Evolutionary conservation across 2,888 invertebrate species (phyloP).

Genomic region (Lysandra bellargus): DNA sequence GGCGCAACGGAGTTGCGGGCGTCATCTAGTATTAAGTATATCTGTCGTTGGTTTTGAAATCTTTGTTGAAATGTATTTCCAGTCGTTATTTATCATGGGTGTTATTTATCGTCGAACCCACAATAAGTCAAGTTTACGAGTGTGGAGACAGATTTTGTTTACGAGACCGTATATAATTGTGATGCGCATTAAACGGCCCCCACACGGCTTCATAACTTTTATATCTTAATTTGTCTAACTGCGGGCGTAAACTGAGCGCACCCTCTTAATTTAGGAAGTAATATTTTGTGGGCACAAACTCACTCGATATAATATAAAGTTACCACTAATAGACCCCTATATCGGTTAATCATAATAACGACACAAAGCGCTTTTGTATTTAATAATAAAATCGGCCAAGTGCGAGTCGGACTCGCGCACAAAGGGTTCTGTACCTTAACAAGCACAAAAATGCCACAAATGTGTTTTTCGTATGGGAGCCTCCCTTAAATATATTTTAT

Average conservation of each 20-base stretch:
- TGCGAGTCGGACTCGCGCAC: too few relatives aligned
- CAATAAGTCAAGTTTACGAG: conserved; percentile 7
- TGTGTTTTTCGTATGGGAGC: too few relatives aligned
- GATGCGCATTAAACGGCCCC: not conserved
- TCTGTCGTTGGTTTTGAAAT: not conserved
- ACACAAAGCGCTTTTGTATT: conserved; percentile 31
- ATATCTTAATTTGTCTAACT: conserved; percentile 19
- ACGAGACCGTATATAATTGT: conserved; percentile 7
- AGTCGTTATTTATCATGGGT: not conserved
- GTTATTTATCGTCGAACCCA: conserved; percentile 27
- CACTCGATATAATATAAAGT: not conserved
- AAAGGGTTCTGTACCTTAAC: too few relatives aligned
- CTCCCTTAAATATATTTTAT: too few relatives aligned
- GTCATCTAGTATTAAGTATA: too few relatives aligned
- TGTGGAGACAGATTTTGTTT: conserved; percentile 12
- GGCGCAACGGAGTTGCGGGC: too few relatives aligned
- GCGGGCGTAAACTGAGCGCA: conserved; percentile 15
- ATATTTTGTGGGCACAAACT: not conserved
- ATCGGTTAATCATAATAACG: conserved; percentile 32
- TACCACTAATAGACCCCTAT: conserved; percentile 19
- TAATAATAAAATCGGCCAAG: conserved; percentile 13
- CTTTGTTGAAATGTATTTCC: not conserved
- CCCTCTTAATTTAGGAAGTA: not conserved
- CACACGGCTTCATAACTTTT: conserved; percentile 11
- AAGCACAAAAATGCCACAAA: too few relatives aligned